phyloP scores from a whole-genome alignment of 1,140 invertebrate genomes.

The Parapsyche elsis region DNA sequence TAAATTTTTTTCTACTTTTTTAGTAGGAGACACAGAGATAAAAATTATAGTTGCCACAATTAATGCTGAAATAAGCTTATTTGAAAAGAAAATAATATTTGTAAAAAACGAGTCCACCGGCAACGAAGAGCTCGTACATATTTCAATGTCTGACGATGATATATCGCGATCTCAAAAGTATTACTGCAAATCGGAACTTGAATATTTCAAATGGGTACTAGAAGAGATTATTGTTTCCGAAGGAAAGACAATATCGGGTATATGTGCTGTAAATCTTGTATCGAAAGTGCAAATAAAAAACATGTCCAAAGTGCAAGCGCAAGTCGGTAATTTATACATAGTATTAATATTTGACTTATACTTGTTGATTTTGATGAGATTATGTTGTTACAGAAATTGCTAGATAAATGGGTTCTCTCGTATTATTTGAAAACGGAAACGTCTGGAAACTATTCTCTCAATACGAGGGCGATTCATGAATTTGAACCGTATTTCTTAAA shows the following conservation, averaged over 20 bases:
- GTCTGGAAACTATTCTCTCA: background rate
- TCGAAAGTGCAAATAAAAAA: background rate
- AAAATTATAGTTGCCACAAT: background rate
- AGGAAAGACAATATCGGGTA: conserved; percentile 3
- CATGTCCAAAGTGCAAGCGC: background rate
- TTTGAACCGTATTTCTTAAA: conserved; percentile 20
- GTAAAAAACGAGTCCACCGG: conserved; percentile 8
- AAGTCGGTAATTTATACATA: background rate
- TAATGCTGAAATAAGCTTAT: background rate
- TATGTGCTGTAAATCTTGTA: conserved; percentile 7
- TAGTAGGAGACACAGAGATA: background rate
- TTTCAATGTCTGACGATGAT: conserved; percentile 10
- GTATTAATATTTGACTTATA: background rate
- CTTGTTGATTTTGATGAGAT: background rate
- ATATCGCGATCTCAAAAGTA: background rate
- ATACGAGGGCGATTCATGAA: conserved; percentile 26
- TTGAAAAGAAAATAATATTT: conserved; percentile 23
- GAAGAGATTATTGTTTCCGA: conserved; percentile 6
- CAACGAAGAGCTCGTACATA: conserved; percentile 16
- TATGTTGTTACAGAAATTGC: conserved; percentile 8
- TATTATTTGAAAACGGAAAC: conserved; percentile 18
- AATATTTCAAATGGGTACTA: conserved; percentile 32
- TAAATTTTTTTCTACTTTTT: no score
- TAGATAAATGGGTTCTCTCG: background rate
- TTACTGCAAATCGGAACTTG: background rate